These are phyloP conservation scores for Oncorhynchus masou DNA, from an alignment of 2,113 vertebrate species.

Conservation along the genomic window DNA sequence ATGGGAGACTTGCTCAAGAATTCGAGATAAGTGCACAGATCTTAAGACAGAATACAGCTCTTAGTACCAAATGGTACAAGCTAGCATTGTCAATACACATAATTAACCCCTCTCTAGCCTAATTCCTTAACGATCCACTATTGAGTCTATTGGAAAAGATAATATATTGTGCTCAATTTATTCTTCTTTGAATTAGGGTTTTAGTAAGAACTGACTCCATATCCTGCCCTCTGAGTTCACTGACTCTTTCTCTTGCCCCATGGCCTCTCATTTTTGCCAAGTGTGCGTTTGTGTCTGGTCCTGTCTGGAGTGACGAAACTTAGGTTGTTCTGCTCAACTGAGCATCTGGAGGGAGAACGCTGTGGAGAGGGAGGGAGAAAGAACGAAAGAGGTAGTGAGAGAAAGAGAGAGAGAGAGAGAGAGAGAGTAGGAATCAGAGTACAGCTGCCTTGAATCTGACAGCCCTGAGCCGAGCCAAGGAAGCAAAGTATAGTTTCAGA, in stretches of 20 bases:
- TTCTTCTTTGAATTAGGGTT: slow-evolving; percentile 14
- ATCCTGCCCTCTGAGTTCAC: not conserved
- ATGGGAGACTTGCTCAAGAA: too few relatives aligned
- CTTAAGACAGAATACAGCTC: too few relatives aligned
- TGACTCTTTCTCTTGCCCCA: slow-evolving; percentile 18
- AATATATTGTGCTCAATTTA: not conserved
- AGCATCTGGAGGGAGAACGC: not conserved
- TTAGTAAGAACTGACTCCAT: not conserved
- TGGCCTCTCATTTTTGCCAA: slow-evolving; percentile 30
- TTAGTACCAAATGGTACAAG: too few relatives aligned
- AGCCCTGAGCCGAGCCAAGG: slow-evolving; percentile 12
- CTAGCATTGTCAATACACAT: slow-evolving; percentile 3
- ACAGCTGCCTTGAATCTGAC: slow-evolving; percentile 37
- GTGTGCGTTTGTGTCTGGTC: slow-evolving; percentile 17
- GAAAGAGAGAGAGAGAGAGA: not conserved
- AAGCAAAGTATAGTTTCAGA: not conserved
- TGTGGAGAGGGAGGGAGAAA: too few relatives aligned
- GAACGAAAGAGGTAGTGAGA: too few relatives aligned
- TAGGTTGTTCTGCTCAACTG: slow-evolving; percentile 2
- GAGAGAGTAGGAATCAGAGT: slow-evolving; percentile 7
- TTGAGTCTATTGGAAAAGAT: not conserved
- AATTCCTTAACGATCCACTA: not conserved
- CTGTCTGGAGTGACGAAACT: slow-evolving; percentile 34
- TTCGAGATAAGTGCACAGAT: too few relatives aligned
- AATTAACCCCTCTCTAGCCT: not conserved